Evolutionary conservation across 2,113 vertebrate species (phyloP).

Genomic region (Mastomys coucha): DNA sequence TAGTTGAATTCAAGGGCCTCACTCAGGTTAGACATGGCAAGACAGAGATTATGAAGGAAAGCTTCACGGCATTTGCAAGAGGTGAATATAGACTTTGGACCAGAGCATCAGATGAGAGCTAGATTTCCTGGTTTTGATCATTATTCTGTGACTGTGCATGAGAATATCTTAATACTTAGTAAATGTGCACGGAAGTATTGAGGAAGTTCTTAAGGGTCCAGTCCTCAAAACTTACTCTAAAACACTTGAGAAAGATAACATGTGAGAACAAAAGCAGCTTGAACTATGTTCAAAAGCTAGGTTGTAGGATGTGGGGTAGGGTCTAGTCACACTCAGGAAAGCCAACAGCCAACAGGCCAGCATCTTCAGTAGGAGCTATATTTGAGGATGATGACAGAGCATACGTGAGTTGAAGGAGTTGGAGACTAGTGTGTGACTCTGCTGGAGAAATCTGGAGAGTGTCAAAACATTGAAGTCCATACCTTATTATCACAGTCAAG

Average conservation of each 20-base stretch:
- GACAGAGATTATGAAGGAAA: background rate
- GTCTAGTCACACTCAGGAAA: background rate
- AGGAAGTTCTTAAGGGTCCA: background rate
- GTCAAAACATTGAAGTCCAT: background rate
- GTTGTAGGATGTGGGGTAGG: background rate
- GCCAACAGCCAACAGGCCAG: background rate
- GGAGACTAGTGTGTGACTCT: background rate
- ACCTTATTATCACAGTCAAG: background rate
- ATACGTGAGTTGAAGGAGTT: background rate
- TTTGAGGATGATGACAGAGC: background rate
- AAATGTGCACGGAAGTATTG: background rate
- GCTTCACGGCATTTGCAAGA: background rate
- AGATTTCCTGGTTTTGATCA: background rate
- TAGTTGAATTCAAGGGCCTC: background rate
- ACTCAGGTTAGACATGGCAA: background rate
- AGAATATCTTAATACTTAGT: background rate
- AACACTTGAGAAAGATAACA: background rate
- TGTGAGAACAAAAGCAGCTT: background rate
- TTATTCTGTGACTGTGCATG: background rate
- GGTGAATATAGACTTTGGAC: background rate
- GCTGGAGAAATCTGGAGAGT: background rate
- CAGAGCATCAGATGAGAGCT: background rate
- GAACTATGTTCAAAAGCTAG: background rate
- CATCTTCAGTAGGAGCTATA: background rate
- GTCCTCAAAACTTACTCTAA: background rate